phyloP scores from a whole-genome alignment of 2,797 vertebrate genomes.

The Harpagifer antarcticus region DNA sequence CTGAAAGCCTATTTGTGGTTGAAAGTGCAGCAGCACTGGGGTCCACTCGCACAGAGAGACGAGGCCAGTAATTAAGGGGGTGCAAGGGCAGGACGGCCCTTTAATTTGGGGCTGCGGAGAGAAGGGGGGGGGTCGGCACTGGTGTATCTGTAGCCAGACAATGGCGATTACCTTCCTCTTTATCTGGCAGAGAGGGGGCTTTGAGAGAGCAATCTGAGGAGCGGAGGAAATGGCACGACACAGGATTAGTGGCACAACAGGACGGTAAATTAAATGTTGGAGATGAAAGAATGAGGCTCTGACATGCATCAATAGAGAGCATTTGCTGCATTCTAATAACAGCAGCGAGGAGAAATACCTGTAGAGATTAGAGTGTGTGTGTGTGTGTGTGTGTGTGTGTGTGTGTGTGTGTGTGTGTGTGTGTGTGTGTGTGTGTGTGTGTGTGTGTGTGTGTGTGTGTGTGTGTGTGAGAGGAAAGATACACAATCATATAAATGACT shows the following conservation, averaged over 20 bases:
- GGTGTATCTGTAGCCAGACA: conserved; percentile 95
- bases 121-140: conserved; percentile 84
- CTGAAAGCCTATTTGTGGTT: conserved; percentile 87
- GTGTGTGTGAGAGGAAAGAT: conserved; percentile 57
- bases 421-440: conserved; percentile 25
- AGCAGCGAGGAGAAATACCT: conserved; percentile 89
- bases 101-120: conserved; percentile 88
- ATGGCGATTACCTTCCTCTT: conserved; percentile 98
- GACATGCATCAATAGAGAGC: conserved; percentile 91
- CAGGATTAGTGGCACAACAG: conserved; percentile 96
- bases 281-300: conserved; percentile 94
- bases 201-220: conserved; percentile 97
- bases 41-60: conserved; percentile 85
- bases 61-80: conserved; percentile 89
- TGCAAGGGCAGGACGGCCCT: conserved; percentile 87
- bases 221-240: conserved; percentile 99
- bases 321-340: conserved; percentile 89
- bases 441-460: conserved; percentile 38
- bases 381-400: conserved; percentile 18
- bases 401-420: conserved; percentile 14
- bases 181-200: conserved; percentile 98
- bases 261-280: conserved; percentile 98
- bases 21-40: conserved; percentile 87
- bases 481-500: conserved; percentile 83
- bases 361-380: conserved; percentile 86